These are phyloP conservation scores for Chiridota heheva DNA, from an alignment of 35 echinoderm and acorn worm genomes.

Conservation along the genomic window DNA sequence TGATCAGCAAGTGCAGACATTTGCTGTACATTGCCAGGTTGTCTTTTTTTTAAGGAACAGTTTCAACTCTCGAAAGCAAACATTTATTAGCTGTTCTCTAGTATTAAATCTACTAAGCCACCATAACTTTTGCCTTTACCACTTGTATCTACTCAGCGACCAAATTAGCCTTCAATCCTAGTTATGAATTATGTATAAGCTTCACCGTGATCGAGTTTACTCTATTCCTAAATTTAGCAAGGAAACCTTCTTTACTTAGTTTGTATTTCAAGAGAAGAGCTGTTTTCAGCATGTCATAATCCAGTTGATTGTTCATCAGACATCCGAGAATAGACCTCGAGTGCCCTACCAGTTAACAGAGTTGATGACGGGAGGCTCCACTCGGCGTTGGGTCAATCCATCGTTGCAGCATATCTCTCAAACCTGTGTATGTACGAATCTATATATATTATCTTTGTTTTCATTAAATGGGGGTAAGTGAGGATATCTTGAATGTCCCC, in stretches of 20 bases:
- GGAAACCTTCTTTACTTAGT: conserved; percentile 45
- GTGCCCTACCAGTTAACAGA: conserved; percentile 49
- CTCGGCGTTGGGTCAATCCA: too few species aligned
- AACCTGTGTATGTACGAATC: too few species aligned
- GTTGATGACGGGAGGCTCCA: conserved; percentile 39
- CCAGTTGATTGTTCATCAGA: conserved; percentile 30
- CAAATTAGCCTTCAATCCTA: conserved; percentile 12
- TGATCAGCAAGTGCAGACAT: too few species aligned
- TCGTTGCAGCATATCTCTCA: too few species aligned
- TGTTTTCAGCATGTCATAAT: conserved; percentile 53
- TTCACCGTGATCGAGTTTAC: conserved; percentile 19
- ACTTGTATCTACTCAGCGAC: conserved; percentile 34
- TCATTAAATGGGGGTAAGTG: too few species aligned
- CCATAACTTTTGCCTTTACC: conserved; percentile 12
- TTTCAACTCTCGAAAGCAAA: conserved; percentile 9
- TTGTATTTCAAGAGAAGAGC: conserved; percentile 51
- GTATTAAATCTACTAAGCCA: conserved; percentile 35
- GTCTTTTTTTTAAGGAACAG: conserved; percentile 42
- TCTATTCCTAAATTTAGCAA: conserved; percentile 25
- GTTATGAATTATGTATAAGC: neutral
- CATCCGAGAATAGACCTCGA: conserved; percentile 61
- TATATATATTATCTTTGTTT: too few species aligned
- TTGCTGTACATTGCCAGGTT: too few species aligned
- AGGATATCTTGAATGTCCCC: too few species aligned
- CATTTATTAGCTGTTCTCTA: conserved; percentile 36